These are phyloP conservation scores for Drosophila neonasuta DNA, from an alignment of 2,888 invertebrate genomes.

Conservation along the genomic window DNA sequence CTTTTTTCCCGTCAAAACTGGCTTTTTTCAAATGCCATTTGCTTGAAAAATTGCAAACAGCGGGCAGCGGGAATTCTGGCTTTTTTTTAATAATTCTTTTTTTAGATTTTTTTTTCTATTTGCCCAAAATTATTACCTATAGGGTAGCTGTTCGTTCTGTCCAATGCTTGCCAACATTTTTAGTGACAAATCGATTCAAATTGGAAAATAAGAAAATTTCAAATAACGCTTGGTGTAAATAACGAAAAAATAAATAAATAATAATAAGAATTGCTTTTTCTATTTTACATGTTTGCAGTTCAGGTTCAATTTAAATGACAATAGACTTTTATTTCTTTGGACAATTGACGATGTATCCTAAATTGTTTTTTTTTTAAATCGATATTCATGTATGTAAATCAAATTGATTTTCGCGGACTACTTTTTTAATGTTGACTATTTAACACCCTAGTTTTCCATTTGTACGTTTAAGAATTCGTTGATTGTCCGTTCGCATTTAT, in stretches of 20 bases:
- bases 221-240: not conserved
- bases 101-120: no score
- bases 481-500: not conserved
- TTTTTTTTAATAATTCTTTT: no score
- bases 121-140: no score
- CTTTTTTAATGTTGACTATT: not conserved
- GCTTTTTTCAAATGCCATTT: no score
- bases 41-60: no score
- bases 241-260: not conserved
- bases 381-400: not conserved
- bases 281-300: not conserved
- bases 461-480: not conserved
- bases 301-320: not conserved
- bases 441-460: not conserved
- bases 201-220: not conserved
- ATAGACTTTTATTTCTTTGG: not conserved
- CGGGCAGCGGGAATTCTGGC: no score
- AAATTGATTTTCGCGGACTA: not conserved
- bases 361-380: not conserved
- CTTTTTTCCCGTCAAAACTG: no score
- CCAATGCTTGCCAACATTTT: no score
- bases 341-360: not conserved
- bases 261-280: no score
- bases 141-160: no score
- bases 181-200: not conserved